Base-by-base conservation (phyloP, 2,888 invertebrate species). In the Perdita meconis region DNA sequence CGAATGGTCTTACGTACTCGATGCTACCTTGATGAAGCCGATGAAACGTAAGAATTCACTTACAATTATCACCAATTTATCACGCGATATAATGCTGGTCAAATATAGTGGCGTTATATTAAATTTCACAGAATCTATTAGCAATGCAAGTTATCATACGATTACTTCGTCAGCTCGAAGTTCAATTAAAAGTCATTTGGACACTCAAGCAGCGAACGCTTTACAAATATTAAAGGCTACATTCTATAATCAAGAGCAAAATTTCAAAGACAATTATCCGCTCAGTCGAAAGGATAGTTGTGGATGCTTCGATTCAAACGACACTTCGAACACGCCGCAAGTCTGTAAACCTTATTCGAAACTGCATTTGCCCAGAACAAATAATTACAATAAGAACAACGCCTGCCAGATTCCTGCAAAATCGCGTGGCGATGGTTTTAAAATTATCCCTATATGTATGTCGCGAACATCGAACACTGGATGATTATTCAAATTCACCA, bases 201-300 rank as follows among this genome's bases (percentile, higher is more conserved):
- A 50, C 24, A 38, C 51, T 3, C 36, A 78, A 65, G 63, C 81
- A 10, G 60, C 47, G 4, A 71, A 78, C 24, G 85, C 85, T 30
- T 59, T 87, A 3, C 64, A 72, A 36, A 59, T 87, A 68, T 76
- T 87, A 26, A 87, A 85, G 64, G 69, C 70, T 30, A 80, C 86
- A 8, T 88, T 88, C 71, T 87, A 86, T 66, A 78, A 19, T 34
- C 77, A 36, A 13, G 75, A 82, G 13, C 40, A 30, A 4, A 30
- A 10, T 19, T 40, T 40, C 1, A 56, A 44, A 3, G 13, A 47
- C 3, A 10, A 16, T 40, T 34, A 26, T 55, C 12, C 26, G 0
- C 26, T 19, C 16, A n/a, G n/a, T n/a, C n/a, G n/a, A n/a, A n/a
- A n/a, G n/a, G 8, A 13, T 8, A 5, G 0, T 1, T 40, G 8